phyloP scores from a whole-genome alignment of 2,888 invertebrate genomes.

The Eristalinus aeneus region DNA sequence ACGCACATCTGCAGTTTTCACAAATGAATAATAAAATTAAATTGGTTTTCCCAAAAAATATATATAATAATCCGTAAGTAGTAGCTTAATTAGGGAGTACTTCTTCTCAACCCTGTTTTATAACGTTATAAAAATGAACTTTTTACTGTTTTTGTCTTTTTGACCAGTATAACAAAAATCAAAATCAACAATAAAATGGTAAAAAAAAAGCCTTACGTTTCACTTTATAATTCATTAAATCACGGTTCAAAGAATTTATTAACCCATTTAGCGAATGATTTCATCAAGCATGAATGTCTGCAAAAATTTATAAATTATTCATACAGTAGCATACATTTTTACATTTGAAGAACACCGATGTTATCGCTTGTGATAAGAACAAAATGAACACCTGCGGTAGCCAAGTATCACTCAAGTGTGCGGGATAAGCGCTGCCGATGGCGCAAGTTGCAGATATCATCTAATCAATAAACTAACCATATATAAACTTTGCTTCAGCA shows the following conservation, averaged over 20 bases:
- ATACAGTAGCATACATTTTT: background rate
- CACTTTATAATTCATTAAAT: background rate
- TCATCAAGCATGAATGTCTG: background rate
- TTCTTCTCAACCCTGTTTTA: no score
- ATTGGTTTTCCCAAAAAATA: no score
- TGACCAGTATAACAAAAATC: no score
- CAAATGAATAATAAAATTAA: no score
- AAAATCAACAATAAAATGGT: no score
- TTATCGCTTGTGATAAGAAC: slow-evolving; percentile 33
- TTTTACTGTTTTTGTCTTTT: no score
- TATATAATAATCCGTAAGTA: no score
- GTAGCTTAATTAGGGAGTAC: no score
- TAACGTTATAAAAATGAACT: no score
- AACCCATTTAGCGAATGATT: background rate
- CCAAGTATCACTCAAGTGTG: slow-evolving; percentile 29
- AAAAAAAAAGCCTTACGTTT: no score
- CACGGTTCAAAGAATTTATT: background rate
- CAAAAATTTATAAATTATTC: background rate
- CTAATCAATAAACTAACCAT: slow-evolving; percentile 9
- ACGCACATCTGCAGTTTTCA: no score
- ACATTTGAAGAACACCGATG: background rate
- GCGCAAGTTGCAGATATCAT: slow-evolving; percentile 13
- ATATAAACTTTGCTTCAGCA: slow-evolving; percentile 31
- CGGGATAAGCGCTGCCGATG: slow-evolving; percentile 5
- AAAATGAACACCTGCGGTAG: slow-evolving; percentile 42